Base-by-base conservation (phyloP, 2,113 vertebrate species). In the Vulpes ferrilata region DNA sequence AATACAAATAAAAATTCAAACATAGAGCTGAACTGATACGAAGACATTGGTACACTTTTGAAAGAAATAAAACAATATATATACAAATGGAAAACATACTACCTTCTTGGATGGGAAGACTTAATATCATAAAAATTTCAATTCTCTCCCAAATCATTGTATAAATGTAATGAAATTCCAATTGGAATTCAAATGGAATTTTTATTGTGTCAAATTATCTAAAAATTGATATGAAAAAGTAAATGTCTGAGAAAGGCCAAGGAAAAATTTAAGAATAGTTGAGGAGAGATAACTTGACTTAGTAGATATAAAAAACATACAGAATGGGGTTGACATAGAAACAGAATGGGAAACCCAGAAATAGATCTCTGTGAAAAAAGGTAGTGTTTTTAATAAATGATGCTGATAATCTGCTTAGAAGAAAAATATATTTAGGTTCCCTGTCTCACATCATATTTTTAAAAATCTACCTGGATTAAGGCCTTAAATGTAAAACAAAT, bases 21-120 rank as follows among this genome's bases (percentile, higher is more conserved):
- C 17, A 15, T 53, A 83, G 51, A 95, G n/a, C 38, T 53, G 38
- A 93, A 82, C 60, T 59, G 62, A 93, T 43, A 92, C 11, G 82
- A 92, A 96, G 11, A 84, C n/a, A 67, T 60, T 79, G 73, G 38
- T 48, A 15, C 93, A 84, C 81, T 92, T 96, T 62, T 74, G 48
- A 95, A 93, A 88, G 71, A 83, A 95, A 83, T 74, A 73, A 96
- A 97, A 79, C 7, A 57, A 6, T 88, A n/a, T 43, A 65, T 87
- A 7, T 80, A 80, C 3, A 92, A 85, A 38, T 67, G 60, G 62
- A 90, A 94, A 96, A 74, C 12, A 71, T 74, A 53, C 3, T 17
- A 51, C 23, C 60, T 79, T 91, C 71, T 73, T 71, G 53, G 65
- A 67, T 79, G 4, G 7, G 53, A 85, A 95, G n/a, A 64, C 19